phyloP scores from a whole-genome alignment of 2,888 invertebrate species.

The Limnephilus lunatus region DNA sequence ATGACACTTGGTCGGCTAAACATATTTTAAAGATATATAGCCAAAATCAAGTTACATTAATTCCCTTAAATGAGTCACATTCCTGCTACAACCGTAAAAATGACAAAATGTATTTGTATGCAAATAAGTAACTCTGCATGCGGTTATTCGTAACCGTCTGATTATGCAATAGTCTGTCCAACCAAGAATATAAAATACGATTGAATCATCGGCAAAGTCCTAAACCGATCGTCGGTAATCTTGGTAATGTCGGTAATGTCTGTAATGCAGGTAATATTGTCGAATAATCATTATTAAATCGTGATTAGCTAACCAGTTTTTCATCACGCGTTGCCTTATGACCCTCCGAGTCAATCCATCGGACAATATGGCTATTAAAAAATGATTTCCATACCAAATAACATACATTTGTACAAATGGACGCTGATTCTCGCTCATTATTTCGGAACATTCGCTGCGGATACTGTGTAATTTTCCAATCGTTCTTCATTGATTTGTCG shows the following conservation, averaged over 20 bases:
- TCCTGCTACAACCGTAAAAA: neutral
- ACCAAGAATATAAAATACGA: neutral
- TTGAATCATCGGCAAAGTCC: constrained; percentile 25
- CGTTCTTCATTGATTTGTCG: constrained; percentile 24
- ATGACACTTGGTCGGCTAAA: too few relatives aligned
- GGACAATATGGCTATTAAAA: constrained; percentile 22
- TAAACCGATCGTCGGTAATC: neutral
- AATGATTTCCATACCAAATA: constrained; percentile 28
- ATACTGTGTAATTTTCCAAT: constrained; percentile 24
- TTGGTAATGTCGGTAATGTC: neutral
- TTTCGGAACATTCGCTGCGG: neutral
- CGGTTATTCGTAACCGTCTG: neutral
- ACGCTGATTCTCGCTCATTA: constrained; percentile 6
- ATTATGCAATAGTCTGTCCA: neutral
- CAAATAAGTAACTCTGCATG: neutral
- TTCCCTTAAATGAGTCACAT: neutral
- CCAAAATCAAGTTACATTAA: neutral
- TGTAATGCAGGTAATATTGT: neutral
- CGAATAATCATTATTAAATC: constrained; percentile 38
- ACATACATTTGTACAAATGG: constrained; percentile 39
- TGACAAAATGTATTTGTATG: neutral
- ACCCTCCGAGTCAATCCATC: constrained; percentile 21
- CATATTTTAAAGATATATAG: too few relatives aligned
- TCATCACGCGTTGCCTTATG: constrained; percentile 25
- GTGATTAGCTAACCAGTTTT: constrained; percentile 39